These are phyloP conservation scores for Apamea monoglypha DNA, from an alignment of 2,888 invertebrate species.

Conservation along the genomic window DNA sequence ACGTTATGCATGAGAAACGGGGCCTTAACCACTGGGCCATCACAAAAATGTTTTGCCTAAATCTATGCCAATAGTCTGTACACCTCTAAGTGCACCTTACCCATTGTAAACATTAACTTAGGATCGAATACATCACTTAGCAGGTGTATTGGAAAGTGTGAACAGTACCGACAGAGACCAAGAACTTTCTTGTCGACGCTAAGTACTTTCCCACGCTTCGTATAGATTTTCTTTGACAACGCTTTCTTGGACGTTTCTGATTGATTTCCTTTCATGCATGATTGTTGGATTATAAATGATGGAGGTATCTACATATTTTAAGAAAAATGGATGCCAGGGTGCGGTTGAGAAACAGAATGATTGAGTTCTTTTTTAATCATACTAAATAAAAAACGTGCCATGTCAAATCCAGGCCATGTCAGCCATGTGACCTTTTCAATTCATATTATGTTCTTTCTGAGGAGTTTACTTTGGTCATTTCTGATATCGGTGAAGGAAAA, in stretches of 20 bases:
- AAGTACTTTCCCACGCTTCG: conserved; percentile 58
- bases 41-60: too few relatives aligned
- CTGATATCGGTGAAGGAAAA: neutral
- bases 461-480: neutral
- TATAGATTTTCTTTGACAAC: conserved; percentile 46
- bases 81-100: neutral
- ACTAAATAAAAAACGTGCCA: too few relatives aligned
- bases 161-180: conserved; percentile 4
- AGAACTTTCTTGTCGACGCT: conserved; percentile 47
- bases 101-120: conserved; percentile 19
- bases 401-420: too few relatives aligned
- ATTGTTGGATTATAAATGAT: conserved; percentile 11
- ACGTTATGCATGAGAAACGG: too few relatives aligned
- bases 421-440: neutral
- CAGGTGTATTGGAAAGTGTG: conserved; percentile 55
- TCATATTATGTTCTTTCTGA: neutral
- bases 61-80: neutral
- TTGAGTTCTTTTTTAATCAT: too few relatives aligned
- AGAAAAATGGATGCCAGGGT: neutral
- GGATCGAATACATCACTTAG: conserved; percentile 4
- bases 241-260: conserved; percentile 46
- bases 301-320: neutral
- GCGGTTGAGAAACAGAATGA: neutral
- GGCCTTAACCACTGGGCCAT: too few relatives aligned
- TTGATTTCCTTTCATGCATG: conserved; percentile 36